These are phyloP conservation scores for Oreocharis arfaki DNA, from an alignment of 2,113 vertebrate species.

Conservation along the genomic window DNA sequence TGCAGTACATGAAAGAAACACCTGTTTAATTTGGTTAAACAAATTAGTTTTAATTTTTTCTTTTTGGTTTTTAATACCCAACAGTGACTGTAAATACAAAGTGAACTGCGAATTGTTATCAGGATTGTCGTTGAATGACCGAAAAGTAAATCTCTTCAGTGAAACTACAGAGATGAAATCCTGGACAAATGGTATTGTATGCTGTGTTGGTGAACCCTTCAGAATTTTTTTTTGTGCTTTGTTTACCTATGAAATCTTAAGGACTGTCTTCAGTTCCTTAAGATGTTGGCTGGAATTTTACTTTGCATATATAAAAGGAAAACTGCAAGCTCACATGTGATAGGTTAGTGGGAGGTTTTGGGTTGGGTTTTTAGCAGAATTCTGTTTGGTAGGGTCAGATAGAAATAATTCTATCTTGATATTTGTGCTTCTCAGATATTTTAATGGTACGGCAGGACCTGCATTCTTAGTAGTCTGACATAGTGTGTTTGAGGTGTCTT, in stretches of 20 bases:
- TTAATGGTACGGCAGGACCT: background rate
- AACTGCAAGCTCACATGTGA: background rate
- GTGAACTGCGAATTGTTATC: background rate
- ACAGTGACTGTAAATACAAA: conserved; percentile 22
- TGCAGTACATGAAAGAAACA: background rate
- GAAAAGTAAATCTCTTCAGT: background rate
- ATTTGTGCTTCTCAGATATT: background rate
- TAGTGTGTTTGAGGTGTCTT: background rate
- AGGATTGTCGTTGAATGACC: background rate
- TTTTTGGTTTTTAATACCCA: background rate
- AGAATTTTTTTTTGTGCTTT: background rate
- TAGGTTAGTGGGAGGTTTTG: background rate
- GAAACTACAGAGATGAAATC: conserved; percentile 25
- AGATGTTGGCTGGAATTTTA: background rate
- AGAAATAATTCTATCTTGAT: background rate
- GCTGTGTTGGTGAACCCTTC: background rate
- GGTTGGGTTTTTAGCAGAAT: background rate
- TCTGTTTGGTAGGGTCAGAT: background rate
- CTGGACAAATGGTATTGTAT: conserved; percentile 63
- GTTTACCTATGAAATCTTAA: background rate
- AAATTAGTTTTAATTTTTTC: background rate
- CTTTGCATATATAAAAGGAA: background rate
- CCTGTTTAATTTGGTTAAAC: background rate
- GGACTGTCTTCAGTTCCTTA: background rate
- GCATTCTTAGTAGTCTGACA: background rate